phyloP scores from a whole-genome alignment of 2,113 vertebrate genomes.

The Syrmaticus mikado region DNA sequence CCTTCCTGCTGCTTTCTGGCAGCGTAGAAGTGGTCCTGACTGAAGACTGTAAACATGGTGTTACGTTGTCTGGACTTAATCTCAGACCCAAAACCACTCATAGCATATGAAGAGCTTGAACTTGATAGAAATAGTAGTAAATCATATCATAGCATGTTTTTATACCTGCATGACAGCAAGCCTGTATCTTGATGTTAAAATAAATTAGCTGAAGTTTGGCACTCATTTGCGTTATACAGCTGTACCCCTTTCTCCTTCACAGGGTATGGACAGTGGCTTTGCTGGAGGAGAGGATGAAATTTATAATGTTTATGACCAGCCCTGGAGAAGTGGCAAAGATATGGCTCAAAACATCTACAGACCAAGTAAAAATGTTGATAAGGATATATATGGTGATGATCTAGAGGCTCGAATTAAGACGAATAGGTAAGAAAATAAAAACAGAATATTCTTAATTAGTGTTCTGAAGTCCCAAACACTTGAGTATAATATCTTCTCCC shows the following conservation, averaged over 20 bases:
- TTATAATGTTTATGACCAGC: constrained; percentile 96
- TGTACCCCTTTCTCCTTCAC: not conserved
- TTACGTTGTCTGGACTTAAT: not conserved
- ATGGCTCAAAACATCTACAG: constrained; percentile 96
- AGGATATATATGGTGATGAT: constrained; percentile 92
- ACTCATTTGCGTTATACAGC: not conserved
- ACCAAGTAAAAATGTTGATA: constrained; percentile 93
- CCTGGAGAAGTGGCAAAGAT: constrained; percentile 91
- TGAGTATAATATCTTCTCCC: not conserved
- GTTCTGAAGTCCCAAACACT: not conserved
- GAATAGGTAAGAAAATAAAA: constrained; percentile 82
- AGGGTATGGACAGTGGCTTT: constrained; percentile 99
- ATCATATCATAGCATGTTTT: not conserved
- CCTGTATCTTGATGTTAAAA: not conserved
- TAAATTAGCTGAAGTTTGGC: not conserved
- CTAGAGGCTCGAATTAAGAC: constrained; percentile 91
- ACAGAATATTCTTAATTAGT: not conserved
- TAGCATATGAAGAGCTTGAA: not conserved
- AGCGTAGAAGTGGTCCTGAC: not conserved
- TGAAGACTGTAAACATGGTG: not conserved
- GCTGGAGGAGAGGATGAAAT: constrained; percentile 94
- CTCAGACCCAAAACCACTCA: not conserved
- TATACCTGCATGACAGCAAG: not conserved
- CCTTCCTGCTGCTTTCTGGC: not conserved
- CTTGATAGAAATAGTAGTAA: not conserved